These are phyloP conservation scores for Natator depressus DNA, from an alignment of 2,113 vertebrate genomes.

Conservation along the genomic window DNA sequence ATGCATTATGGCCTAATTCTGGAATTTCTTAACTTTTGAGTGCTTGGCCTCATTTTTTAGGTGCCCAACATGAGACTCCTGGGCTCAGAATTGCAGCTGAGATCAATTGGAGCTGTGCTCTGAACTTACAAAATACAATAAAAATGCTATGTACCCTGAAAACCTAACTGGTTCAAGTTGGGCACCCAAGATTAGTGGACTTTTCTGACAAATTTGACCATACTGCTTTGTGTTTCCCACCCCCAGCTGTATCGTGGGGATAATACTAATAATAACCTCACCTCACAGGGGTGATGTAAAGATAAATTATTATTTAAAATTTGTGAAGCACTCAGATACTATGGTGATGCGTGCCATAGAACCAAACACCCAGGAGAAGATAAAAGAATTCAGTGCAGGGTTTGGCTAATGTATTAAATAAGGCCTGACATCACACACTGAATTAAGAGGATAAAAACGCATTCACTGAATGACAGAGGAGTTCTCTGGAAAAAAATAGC, in stretches of 20 bases:
- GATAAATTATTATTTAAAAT: neutral
- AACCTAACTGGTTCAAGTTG: neutral
- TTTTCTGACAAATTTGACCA: neutral
- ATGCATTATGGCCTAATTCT: constrained; percentile 65
- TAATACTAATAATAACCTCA: neutral
- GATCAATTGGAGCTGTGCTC: constrained; percentile 14
- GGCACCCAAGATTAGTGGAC: neutral
- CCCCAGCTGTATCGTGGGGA: neutral
- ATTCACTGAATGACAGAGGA: neutral
- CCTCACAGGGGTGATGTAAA: neutral
- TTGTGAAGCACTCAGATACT: neutral
- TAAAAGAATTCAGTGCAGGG: neutral
- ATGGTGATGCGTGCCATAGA: neutral
- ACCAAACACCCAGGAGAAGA: neutral
- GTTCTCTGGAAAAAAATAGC: neutral
- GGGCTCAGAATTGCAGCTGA: constrained; percentile 26
- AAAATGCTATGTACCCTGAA: neutral
- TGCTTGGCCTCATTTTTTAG: constrained; percentile 60
- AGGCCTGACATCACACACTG: neutral
- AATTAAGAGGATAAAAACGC: neutral
- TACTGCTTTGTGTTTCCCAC: neutral
- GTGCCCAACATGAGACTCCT: constrained; percentile 60
- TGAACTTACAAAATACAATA: neutral
- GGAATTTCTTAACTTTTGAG: constrained; percentile 69
- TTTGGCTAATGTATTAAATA: neutral